These are phyloP conservation scores for Xenopus laevis DNA, from an alignment of 2,113 vertebrate species.

Conservation along the genomic window DNA sequence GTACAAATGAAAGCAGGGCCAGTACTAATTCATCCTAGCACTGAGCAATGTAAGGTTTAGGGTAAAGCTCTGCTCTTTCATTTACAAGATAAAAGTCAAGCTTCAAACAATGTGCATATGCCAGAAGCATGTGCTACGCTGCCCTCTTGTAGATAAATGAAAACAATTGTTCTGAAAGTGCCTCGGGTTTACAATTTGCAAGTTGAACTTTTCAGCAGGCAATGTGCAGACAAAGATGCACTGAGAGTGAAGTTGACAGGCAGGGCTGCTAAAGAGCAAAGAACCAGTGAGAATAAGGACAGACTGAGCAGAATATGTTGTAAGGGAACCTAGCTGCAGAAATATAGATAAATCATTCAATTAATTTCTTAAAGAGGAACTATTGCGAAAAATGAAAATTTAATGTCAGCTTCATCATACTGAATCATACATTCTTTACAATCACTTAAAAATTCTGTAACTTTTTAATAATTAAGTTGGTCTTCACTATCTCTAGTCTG, in stretches of 20 bases:
- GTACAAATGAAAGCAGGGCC: too few species aligned
- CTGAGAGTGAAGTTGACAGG: neutral
- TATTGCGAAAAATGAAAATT: too few species aligned
- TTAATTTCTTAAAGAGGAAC: too few species aligned
- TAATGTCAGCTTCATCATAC: too few species aligned
- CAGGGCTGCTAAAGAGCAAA: neutral
- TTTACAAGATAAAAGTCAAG: neutral
- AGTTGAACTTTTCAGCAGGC: slow-evolving; percentile 25
- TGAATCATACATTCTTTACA: too few species aligned
- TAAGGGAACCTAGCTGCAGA: too few species aligned
- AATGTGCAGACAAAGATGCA: neutral
- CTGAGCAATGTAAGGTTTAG: neutral
- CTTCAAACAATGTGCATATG: neutral
- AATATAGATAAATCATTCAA: too few species aligned
- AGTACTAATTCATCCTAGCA: neutral
- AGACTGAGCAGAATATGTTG: too few species aligned
- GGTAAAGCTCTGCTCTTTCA: neutral
- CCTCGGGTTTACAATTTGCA: slow-evolving; percentile 16
- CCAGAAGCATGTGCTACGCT: too few species aligned
- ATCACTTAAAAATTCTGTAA: too few species aligned
- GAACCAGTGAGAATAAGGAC: neutral
- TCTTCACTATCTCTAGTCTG: too few species aligned
- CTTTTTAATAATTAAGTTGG: too few species aligned
- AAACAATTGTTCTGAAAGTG: slow-evolving; percentile 14
- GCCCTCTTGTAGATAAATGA: slow-evolving; percentile 6